phyloP scores from a whole-genome alignment of 2,113 vertebrate species.

The Tragelaphus imberbis region DNA sequence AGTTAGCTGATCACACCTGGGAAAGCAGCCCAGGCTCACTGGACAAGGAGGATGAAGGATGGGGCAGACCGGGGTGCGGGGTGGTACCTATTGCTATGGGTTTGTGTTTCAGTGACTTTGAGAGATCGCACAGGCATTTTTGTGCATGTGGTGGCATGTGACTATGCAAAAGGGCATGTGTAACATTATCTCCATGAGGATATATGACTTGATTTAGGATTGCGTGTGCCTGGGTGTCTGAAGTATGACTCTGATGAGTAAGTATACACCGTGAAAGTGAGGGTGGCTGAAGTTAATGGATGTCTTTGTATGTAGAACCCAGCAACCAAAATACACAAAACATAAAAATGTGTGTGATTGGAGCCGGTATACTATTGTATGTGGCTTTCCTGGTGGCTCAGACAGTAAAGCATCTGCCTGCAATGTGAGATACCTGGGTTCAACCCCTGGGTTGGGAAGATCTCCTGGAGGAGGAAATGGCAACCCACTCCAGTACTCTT shows the following conservation, averaged over 20 bases:
- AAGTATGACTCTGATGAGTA: not conserved
- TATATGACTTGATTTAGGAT: fast-evolving
- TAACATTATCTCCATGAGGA: not conserved
- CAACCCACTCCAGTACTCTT: not conserved
- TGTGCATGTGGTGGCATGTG: not conserved
- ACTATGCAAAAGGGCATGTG: not conserved
- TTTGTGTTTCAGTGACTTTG: not conserved
- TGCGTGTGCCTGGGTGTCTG: not conserved
- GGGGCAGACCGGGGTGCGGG: fast-evolving
- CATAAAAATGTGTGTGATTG: not conserved
- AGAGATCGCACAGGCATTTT: not conserved
- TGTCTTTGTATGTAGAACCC: not conserved
- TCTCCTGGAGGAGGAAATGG: not conserved
- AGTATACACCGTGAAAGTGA: not conserved
- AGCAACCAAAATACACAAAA: not conserved
- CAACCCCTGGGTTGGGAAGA: not conserved
- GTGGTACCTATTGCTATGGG: too few species aligned
- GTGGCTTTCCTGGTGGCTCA: not conserved
- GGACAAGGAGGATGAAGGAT: not conserved
- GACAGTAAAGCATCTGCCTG: not conserved
- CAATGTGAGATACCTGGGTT: not conserved
- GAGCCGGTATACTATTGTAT: too few species aligned
- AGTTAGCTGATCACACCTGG: not conserved
- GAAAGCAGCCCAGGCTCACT: not conserved
- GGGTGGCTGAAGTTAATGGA: not conserved